Evolutionary conservation across 2,888 invertebrate species (phyloP).

Genomic region (Pediacus dermestoides): DNA sequence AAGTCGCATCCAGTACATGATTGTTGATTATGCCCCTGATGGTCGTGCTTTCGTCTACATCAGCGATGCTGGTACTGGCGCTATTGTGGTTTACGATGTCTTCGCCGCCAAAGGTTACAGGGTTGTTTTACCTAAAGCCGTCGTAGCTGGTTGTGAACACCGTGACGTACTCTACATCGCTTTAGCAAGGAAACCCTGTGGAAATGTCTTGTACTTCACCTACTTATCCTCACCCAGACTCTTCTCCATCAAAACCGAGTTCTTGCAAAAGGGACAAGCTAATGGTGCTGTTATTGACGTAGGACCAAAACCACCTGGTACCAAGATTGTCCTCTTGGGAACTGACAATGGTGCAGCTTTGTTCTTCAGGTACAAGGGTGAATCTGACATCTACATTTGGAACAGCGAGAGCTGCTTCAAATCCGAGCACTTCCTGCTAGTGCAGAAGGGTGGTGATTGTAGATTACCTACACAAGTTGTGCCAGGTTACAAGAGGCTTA

Average conservation of each 20-base stretch:
- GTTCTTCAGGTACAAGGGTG: slow-evolving; percentile 61
- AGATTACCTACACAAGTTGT: slow-evolving; percentile 60
- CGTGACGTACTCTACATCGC: slow-evolving; percentile 60
- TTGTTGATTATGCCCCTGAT: slow-evolving; percentile 56
- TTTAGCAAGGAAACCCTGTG: slow-evolving; percentile 53
- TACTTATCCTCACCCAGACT: slow-evolving; percentile 56
- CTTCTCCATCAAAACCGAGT: slow-evolving; percentile 56
- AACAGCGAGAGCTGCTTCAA: slow-evolving; percentile 58
- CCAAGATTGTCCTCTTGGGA: slow-evolving; percentile 57
- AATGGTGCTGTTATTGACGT: slow-evolving; percentile 57
- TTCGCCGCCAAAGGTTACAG: slow-evolving; percentile 53
- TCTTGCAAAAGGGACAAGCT: slow-evolving; percentile 54
- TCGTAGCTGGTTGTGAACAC: slow-evolving; percentile 40
- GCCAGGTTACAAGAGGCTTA: slow-evolving; percentile 55
- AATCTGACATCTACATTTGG: slow-evolving; percentile 63
- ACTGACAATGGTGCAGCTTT: slow-evolving; percentile 58
- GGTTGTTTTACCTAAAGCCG: slow-evolving; percentile 56
- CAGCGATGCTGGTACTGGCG: slow-evolving; percentile 51
- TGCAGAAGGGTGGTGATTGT: slow-evolving; percentile 58
- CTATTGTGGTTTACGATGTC: slow-evolving; percentile 55
- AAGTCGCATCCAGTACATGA: slow-evolving; percentile 58
- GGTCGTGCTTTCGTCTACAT: slow-evolving; percentile 52
- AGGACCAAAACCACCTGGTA: slow-evolving; percentile 51
- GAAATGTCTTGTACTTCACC: slow-evolving; percentile 54
- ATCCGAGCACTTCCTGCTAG: slow-evolving; percentile 55